These are phyloP conservation scores for Gila robusta DNA, from an alignment of 2,797 vertebrate genomes.

Conservation along the genomic window DNA sequence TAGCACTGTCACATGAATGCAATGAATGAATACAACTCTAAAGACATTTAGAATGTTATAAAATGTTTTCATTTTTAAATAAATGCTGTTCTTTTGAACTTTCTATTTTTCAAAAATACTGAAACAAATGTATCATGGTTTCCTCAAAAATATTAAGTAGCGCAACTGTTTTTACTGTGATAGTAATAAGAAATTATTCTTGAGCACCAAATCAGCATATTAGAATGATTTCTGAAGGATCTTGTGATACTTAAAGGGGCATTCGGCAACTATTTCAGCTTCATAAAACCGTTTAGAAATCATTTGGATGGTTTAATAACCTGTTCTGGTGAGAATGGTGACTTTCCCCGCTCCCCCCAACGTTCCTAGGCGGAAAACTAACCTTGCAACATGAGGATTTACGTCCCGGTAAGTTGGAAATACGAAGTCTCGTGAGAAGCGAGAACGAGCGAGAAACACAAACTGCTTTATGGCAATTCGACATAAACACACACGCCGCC, in stretches of 20 bases:
- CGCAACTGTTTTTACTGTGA: background rate
- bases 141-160: background rate
- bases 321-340: no score
- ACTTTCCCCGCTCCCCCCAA: no score
- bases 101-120: background rate
- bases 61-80: background rate
- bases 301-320: no score
- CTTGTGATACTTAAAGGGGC: background rate
- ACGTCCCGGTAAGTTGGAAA: no score
- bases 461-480: no score
- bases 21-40: background rate
- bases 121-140: background rate
- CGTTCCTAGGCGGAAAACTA: no score
- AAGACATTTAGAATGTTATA: background rate
- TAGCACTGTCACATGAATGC: background rate
- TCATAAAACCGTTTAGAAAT: no score
- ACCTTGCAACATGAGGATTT: no score
- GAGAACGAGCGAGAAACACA: no score
- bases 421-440: no score
- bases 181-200: background rate
- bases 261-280: no score
- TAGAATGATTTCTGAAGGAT: background rate
- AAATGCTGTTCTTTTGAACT: background rate
- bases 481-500: no score
- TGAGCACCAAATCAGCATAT: background rate